phyloP scores from a whole-genome alignment of 2,797 vertebrate species.

The Australoheros facetus region DNA sequence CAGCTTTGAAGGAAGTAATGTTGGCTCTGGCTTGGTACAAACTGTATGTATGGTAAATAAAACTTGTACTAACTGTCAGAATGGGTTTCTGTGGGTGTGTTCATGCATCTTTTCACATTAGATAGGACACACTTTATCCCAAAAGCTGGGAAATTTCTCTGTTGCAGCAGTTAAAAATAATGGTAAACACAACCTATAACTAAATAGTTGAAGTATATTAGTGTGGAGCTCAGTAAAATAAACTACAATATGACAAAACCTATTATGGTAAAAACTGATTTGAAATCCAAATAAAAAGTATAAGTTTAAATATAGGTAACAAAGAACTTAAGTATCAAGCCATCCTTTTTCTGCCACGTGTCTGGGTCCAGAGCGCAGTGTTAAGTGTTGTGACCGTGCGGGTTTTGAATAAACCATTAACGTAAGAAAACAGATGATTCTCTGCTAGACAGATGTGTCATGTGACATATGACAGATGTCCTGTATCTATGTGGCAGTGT shows the following conservation, averaged over 20 bases:
- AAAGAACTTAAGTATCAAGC: neutral
- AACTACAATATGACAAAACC: neutral
- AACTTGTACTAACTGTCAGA: conserved; percentile 51
- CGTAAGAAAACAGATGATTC: neutral
- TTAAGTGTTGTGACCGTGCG: neutral
- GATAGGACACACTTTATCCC: neutral
- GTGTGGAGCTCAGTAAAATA: neutral
- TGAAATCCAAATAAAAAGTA: neutral
- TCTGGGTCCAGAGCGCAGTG: neutral
- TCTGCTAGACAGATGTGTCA: neutral
- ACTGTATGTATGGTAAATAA: conserved; percentile 70
- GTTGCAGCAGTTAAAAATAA: neutral
- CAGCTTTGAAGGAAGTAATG: conserved; percentile 41
- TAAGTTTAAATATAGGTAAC: neutral
- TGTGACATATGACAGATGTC: neutral
- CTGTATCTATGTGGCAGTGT: neutral
- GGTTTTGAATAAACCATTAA: neutral
- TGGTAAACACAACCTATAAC: neutral
- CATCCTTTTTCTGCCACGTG: neutral
- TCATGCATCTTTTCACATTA: conserved; percentile 1
- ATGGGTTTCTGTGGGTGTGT: neutral
- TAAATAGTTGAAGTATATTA: neutral
- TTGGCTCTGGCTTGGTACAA: conserved; percentile 50
- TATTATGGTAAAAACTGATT: neutral
- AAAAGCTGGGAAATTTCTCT: neutral